Evolutionary conservation across 2,888 invertebrate genomes (phyloP), one percentile per base, ranked within the genome.

Genomic region (Aelia acuminata): DNA sequence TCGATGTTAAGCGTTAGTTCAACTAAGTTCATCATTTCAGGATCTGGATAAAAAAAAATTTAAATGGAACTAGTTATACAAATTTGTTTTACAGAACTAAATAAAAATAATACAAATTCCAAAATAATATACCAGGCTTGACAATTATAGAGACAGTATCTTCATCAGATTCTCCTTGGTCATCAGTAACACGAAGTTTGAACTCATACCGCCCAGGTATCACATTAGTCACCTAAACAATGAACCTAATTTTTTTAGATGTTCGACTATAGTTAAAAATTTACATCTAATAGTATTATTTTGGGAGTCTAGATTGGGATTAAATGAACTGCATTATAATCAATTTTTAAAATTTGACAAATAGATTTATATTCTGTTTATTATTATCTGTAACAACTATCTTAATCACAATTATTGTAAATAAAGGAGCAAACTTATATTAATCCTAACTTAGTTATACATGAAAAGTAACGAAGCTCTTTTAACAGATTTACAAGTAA

Each of bases 171-270:
- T 97, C 93, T 0, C 98, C 98, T 92, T 98, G 98, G 90, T 96
- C 97, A 92, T 98, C 98, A 70, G 94, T 96, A 1, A 98, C 98
- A n/a, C 96, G 96, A 89, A 98, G 93, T 91, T 96, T 96, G 92
- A 98, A 98, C 3, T 97, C 95, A 92, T 98, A 98, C 90, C 96
- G 94, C 0, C 98, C 98, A 5, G 96, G 95, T 85, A 97, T 96
- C 88, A 98, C 94, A 92, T 97, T 96, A n/a, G 96, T 95, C 50
- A 97, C 92, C 96, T 96, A 91, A 26, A 92, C 91, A 90, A 90
- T 31, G 50, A 39, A 84, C 47, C 39, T 47, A 8, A n/a, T n/a
- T 53, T 22, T n/a, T 53, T n/a, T 10, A 53, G n/a, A 53, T 7
- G n/a, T 22, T n/a, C 0, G n/a, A 53, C n/a, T 1, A 53, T 53